Evolutionary conservation across 2,888 invertebrate genomes (phyloP).

Genomic region (Platynereis dumerilii): DNA sequence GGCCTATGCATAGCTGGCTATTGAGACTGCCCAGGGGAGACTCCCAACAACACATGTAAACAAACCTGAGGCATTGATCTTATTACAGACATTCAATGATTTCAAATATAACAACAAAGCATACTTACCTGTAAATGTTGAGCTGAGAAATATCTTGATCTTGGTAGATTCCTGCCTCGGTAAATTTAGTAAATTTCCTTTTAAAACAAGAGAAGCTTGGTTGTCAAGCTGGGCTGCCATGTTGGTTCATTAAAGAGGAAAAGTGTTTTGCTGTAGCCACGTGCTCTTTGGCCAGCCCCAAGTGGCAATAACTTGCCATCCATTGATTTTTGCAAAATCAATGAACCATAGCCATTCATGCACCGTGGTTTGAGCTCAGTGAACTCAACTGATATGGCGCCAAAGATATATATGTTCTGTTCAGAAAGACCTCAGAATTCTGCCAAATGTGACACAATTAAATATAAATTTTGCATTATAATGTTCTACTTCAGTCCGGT

Average conservation of each 20-base stretch:
- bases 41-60: not conserved
- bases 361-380: no score
- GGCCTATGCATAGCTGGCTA: not conserved
- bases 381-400: no score
- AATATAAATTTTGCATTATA: no score
- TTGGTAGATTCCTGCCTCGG: not conserved
- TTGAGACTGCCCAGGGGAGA: not conserved
- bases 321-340: no score
- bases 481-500: no score
- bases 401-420: no score
- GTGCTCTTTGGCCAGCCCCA: no score
- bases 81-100: not conserved
- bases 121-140: constrained; percentile 20
- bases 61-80: not conserved
- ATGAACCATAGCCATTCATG: no score
- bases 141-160: constrained; percentile 15
- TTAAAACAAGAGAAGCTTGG: not conserved
- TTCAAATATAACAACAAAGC: no score
- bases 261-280: no score
- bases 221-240: not conserved
- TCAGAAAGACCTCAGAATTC: no score
- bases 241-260: not conserved
- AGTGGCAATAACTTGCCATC: not conserved
- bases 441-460: no score
- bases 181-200: constrained; percentile 4